A percentile compares a stretch with the other conserved stretches of the same genome.
Evolutionary conservation across 2,888 invertebrate genomes (phyloP).

Genomic region (Ophioninae sp.): DNA sequence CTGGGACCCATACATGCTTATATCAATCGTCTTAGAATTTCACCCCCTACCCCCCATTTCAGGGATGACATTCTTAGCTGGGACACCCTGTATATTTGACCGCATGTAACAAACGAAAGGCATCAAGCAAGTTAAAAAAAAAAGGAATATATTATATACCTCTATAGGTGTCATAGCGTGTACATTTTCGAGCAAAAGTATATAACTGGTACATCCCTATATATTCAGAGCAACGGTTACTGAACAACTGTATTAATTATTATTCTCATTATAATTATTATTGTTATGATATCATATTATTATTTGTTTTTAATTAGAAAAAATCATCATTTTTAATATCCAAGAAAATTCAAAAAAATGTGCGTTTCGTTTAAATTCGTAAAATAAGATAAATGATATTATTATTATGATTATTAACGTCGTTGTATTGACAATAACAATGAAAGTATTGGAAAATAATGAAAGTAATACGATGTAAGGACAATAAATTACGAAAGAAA

Average conservation of each 20-base stretch:
- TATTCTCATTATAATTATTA: constrained; percentile 62
- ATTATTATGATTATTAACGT: background rate
- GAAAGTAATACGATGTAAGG: constrained; percentile 74
- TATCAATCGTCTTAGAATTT: no score
- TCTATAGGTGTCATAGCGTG: constrained; percentile 63
- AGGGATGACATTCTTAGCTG: no score
- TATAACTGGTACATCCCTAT: constrained; percentile 44
- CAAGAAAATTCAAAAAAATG: no score
- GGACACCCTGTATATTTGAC: no score
- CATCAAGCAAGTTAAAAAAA: constrained; percentile 10
- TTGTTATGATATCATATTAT: no score
- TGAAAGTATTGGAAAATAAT: constrained; percentile 65
- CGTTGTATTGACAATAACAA: constrained; percentile 76
- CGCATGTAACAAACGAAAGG: constrained; percentile 53
- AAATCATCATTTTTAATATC: no score
- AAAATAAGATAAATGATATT: constrained; percentile 2
- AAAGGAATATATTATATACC: constrained; percentile 52
- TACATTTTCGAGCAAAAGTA: constrained; percentile 65
- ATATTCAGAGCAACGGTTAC: constrained; percentile 38
- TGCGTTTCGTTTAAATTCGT: no score
- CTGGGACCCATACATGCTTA: no score
- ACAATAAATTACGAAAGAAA: constrained; percentile 70
- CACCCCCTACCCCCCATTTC: no score
- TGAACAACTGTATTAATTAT: constrained; percentile 73
- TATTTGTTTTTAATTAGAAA: no score